phyloP scores from a whole-genome alignment of 2,888 invertebrate genomes.

The Andrena bicolor region DNA sequence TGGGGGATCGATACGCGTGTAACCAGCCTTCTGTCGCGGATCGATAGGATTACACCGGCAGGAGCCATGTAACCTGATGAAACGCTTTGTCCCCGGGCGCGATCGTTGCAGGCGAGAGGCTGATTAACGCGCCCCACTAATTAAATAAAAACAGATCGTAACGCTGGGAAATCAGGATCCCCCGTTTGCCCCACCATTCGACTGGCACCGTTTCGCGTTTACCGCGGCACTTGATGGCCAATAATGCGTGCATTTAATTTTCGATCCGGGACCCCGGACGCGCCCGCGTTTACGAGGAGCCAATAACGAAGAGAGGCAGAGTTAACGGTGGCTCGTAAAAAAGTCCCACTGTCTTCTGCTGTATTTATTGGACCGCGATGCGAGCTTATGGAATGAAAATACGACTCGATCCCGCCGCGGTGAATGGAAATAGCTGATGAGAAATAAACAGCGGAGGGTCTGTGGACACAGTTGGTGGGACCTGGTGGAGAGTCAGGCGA shows the following conservation, averaged over 20 bases:
- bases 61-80: slow-evolving; percentile 16
- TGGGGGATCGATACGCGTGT: slow-evolving; percentile 26
- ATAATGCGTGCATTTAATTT: not conserved
- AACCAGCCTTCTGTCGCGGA: slow-evolving; percentile 42
- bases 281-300: not conserved
- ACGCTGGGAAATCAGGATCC: too few species aligned
- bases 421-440: not conserved
- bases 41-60: slow-evolving; percentile 50
- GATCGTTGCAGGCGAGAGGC: slow-evolving; percentile 6
- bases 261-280: not conserved
- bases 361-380: not conserved
- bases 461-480: too few species aligned
- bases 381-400: slow-evolving; percentile 3
- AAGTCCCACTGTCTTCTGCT: not conserved
- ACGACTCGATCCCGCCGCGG: not conserved
- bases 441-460: not conserved
- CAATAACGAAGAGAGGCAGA: not conserved
- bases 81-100: slow-evolving; percentile 17
- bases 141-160: too few species aligned
- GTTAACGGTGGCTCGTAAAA: not conserved
- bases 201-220: not conserved
- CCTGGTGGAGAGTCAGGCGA: too few species aligned
- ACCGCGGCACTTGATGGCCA: too few species aligned
- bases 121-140: slow-evolving; percentile 19
- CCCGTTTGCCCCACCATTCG: not conserved